These are phyloP conservation scores for Galeopsomyia nigrocyanea DNA, from an alignment of 2,888 invertebrate genomes.

Conservation along the genomic window DNA sequence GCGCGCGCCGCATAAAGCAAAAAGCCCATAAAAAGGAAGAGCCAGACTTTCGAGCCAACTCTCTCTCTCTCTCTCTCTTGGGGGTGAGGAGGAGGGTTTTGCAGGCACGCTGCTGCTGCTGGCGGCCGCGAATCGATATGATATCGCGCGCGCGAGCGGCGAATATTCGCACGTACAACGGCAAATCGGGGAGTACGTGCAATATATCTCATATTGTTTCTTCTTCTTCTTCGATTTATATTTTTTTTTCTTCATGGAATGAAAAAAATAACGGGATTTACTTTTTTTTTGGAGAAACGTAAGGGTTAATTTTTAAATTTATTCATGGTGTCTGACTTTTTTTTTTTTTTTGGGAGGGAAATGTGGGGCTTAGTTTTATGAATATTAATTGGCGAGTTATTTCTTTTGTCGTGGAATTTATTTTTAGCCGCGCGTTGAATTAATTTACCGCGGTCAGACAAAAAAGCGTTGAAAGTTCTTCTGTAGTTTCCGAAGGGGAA, in stretches of 20 bases:
- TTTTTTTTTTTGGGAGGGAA: no score
- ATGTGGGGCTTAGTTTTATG: no score
- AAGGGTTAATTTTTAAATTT: slow-evolving; percentile 65
- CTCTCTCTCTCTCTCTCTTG: slow-evolving; percentile 12
- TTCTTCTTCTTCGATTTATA: neutral
- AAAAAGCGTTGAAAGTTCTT: no score
- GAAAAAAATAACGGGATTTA: no score
- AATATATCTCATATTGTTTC: neutral
- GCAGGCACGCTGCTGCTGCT: neutral
- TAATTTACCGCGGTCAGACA: no score
- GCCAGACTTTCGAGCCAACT: slow-evolving; percentile 12
- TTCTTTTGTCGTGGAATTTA: no score
- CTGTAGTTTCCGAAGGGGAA: no score
- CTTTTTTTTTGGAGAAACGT: no score
- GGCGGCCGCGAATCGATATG: slow-evolving; percentile 35
- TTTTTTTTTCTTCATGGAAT: neutral
- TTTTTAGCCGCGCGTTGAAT: no score
- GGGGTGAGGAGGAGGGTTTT: neutral
- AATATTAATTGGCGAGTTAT: no score
- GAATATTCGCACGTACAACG: neutral
- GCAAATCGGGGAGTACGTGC: neutral
- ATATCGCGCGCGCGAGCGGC: slow-evolving; percentile 25
- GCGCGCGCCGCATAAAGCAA: slow-evolving; percentile 6
- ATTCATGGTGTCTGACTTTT: slow-evolving; percentile 58
- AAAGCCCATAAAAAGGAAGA: slow-evolving; percentile 12